Evolutionary conservation across 2,797 vertebrate genomes (phyloP).

Genomic region (Serranus cabrilla): DNA sequence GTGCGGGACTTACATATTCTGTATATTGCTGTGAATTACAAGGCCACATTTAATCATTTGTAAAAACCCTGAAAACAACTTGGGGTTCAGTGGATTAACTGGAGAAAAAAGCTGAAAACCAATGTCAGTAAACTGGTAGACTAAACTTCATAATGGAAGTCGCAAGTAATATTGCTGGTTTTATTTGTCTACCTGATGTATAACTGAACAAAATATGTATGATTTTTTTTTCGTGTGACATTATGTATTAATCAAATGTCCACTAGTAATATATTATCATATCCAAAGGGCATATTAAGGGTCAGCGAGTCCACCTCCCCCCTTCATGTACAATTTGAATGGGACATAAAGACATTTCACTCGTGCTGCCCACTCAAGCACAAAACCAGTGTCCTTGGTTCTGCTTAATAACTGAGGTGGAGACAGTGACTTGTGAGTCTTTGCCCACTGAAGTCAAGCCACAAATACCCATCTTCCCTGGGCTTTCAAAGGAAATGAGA

Average conservation of each 20-base stretch:
- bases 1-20: too few species aligned
- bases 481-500: conserved; percentile 49
- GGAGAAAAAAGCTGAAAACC: background rate
- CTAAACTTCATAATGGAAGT: background rate
- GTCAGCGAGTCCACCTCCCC: background rate
- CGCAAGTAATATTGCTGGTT: background rate
- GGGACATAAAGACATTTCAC: conserved; percentile 18
- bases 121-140: background rate
- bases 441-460: conserved; percentile 27
- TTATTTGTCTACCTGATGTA: background rate
- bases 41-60: too few species aligned
- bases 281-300: background rate
- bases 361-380: conserved; percentile 1
- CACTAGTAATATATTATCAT: background rate
- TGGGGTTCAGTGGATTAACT: background rate
- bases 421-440: conserved; percentile 36
- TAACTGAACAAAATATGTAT: background rate
- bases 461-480: conserved; percentile 27
- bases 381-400: background rate
- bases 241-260: background rate
- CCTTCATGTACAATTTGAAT: background rate
- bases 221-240: background rate
- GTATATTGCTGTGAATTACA: too few species aligned
- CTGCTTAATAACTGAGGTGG: conserved; percentile 9
- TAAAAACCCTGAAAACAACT: too few species aligned